These are phyloP conservation scores for Argentina silus DNA, from an alignment of 2,797 vertebrate genomes.

Conservation along the genomic window DNA sequence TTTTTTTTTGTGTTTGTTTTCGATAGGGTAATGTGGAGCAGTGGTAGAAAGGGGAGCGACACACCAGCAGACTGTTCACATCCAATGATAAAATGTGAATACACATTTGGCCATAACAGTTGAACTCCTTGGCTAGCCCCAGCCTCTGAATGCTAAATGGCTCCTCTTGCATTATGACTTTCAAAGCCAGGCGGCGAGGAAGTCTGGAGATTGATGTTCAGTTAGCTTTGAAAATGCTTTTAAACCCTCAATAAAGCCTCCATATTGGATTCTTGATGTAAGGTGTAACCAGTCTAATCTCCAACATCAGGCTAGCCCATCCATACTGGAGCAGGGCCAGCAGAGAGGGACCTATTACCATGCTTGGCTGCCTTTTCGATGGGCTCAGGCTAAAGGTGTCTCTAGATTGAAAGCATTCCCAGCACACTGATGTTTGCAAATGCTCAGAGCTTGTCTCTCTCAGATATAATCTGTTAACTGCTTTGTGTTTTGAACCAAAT, in stretches of 20 bases:
- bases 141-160: no score
- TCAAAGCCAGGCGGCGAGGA: no score
- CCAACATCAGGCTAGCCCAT: background rate
- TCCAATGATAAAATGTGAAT: background rate
- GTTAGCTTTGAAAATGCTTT: background rate
- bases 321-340: no score
- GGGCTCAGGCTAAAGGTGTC: slow-evolving; percentile 30
- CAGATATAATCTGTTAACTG: background rate
- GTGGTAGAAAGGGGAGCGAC: background rate
- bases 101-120: no score
- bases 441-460: slow-evolving; percentile 8
- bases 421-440: background rate
- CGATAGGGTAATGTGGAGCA: background rate
- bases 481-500: no score
- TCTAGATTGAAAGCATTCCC: slow-evolving; percentile 40
- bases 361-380: slow-evolving; percentile 36
- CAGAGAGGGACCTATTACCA: slow-evolving; percentile 6
- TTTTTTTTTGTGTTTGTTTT: slow-evolving; percentile 1
- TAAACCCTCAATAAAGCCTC: background rate
- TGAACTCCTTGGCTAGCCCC: no score
- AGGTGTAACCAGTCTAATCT: slow-evolving; percentile 27
- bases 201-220: no score
- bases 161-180: no score
- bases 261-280: background rate
- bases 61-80: background rate